Conservation (phyloP, 2,113 vertebrate species). For the Vireo altiloquus region DNA sequence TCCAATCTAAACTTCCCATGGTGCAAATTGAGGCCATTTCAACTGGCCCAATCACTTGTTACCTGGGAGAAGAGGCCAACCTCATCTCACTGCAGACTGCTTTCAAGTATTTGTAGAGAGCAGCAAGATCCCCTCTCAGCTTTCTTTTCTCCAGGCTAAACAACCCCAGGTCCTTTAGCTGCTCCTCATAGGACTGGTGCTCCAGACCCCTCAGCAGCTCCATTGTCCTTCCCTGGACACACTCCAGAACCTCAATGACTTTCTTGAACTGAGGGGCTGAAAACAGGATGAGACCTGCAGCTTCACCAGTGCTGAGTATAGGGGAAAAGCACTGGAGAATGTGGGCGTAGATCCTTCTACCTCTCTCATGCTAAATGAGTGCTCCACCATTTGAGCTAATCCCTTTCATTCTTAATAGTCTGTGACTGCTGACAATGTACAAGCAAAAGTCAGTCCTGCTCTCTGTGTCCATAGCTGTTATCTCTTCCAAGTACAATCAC, state of each 20-base stretch:
- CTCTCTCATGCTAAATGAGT: constrained; percentile 56
- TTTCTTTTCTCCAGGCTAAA: not conserved
- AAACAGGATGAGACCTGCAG: not conserved
- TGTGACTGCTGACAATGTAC: not conserved
- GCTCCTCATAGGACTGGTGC: fast-evolving
- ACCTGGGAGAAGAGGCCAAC: not conserved
- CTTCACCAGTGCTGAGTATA: not conserved
- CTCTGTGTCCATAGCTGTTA: not conserved
- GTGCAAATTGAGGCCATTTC: not conserved
- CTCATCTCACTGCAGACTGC: fast-evolving
- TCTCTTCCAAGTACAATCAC: not conserved
- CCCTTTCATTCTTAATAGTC: not conserved
- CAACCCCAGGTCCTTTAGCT: not conserved
- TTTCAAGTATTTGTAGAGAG: not conserved
- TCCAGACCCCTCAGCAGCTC: fast-evolving
- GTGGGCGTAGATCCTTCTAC: constrained; percentile 61
- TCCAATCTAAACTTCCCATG: not conserved
- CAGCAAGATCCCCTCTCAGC: not conserved
- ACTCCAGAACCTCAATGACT: not conserved
- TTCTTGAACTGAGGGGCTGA: not conserved
- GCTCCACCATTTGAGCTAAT: constrained; percentile 72
- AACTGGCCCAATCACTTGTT: no score
- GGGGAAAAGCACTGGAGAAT: constrained; percentile 45
- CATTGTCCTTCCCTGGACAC: fast-evolving
- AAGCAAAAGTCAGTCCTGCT: not conserved